A percentile compares a stretch with the other conserved stretches of the same genome.
Evolutionary conservation across 2,888 invertebrate species (phyloP).

Genomic region (Sarcophaga subvicina): DNA sequence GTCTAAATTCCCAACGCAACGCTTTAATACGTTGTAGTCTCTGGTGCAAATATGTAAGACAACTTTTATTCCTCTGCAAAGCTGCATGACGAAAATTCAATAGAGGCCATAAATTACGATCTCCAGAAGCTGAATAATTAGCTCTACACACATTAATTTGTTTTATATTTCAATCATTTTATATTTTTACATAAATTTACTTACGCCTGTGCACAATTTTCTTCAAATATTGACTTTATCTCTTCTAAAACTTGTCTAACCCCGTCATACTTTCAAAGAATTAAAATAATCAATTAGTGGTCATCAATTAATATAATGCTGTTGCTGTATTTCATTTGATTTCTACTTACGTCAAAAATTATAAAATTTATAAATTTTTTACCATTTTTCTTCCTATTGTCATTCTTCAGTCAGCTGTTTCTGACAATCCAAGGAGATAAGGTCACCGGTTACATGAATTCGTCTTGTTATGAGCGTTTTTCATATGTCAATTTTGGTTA

Average conservation of each 20-base stretch:
- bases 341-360: no score
- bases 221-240: constrained; percentile 91
- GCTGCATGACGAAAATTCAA: constrained; percentile 93
- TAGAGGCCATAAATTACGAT: constrained; percentile 86
- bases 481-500: no score
- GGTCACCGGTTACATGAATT: no score
- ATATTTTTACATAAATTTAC: constrained; percentile 74
- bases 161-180: no score
- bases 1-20: constrained; percentile 98
- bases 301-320: no score
- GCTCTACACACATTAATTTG: constrained; percentile 66
- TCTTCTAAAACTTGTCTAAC: constrained; percentile 93
- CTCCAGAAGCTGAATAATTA: constrained; percentile 83
- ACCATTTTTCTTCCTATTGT: no score
- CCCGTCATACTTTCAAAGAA: constrained; percentile 86
- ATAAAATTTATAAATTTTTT: no score
- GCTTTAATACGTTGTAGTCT: constrained; percentile 90
- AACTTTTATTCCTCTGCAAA: constrained; percentile 93
- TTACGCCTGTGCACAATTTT: constrained; percentile 94
- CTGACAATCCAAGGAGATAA: no score
- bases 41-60: constrained; percentile 91
- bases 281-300: no score
- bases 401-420: no score
- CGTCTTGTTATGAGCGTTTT: no score
- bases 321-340: no score